phyloP scores from a whole-genome alignment of 2,113 vertebrate genomes.

The Psophia crepitans region DNA sequence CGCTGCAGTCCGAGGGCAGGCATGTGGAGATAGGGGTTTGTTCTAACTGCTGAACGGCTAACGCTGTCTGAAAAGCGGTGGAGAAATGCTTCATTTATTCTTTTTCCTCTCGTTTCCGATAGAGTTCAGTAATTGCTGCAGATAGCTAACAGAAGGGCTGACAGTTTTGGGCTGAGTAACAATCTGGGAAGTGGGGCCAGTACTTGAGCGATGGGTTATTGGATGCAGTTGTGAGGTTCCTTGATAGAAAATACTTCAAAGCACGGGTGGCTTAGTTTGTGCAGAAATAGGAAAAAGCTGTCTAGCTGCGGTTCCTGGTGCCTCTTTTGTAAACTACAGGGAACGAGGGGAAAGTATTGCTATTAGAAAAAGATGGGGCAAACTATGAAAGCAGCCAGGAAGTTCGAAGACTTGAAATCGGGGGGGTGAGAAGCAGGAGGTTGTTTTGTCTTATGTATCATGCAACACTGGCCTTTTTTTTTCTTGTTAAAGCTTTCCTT shows the following conservation, averaged over 20 bases:
- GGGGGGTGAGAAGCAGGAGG: neutral
- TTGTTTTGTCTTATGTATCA: neutral
- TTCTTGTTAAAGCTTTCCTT: neutral
- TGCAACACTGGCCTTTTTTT: neutral
- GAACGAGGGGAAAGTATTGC: neutral
- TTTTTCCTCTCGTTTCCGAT: neutral
- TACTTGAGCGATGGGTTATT: neutral
- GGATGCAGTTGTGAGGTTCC: neutral
- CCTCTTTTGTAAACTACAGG: neutral
- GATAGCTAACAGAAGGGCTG: neutral
- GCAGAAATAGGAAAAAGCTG: neutral
- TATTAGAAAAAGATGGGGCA: neutral
- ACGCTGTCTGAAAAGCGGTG: neutral
- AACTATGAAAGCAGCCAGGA: neutral
- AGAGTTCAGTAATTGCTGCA: neutral
- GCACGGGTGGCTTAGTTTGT: neutral
- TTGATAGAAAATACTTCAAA: neutral
- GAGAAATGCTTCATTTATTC: neutral
- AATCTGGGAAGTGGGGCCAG: neutral
- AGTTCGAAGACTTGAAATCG: neutral
- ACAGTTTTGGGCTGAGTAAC: neutral
- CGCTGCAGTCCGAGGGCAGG: neutral
- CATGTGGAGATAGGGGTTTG: neutral
- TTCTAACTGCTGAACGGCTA: neutral
- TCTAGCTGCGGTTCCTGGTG: neutral